Conservation (phyloP, 2,888 invertebrate species). For the Chelonus formosanus region DNA sequence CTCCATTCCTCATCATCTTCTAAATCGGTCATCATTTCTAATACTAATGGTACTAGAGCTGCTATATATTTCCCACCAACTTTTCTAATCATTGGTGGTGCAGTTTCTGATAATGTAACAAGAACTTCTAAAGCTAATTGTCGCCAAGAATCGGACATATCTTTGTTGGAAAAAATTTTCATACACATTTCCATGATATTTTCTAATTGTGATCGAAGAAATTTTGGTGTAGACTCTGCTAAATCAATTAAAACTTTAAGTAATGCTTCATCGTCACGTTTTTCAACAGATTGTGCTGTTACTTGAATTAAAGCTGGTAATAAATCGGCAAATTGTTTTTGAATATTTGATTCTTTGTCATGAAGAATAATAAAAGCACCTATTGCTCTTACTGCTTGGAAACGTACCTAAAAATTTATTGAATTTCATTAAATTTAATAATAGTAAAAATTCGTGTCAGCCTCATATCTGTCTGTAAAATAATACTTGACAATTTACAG, state of each 20-base stretch:
- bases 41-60: conserved; percentile 81
- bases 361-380: conserved; percentile 91
- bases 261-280: conserved; percentile 87
- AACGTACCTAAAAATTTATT: conserved; percentile 67
- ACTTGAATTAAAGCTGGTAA: conserved; percentile 81
- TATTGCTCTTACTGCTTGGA: conserved; percentile 84
- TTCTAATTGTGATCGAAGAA: conserved; percentile 85
- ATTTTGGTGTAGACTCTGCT: conserved; percentile 93
- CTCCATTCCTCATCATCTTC: conserved; percentile 94
- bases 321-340: conserved; percentile 88
- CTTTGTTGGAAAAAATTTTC: conserved; percentile 71
- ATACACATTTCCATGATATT: conserved; percentile 88
- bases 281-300: conserved; percentile 82
- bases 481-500: conserved; percentile 68
- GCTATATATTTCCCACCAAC: conserved; percentile 85
- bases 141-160: conserved; percentile 82
- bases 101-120: conserved; percentile 90
- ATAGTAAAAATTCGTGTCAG: conserved; percentile 56
- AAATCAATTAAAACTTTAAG: conserved; percentile 94
- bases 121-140: conserved; percentile 90
- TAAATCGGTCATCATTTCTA: conserved; percentile 94
- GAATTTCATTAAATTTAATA: conserved; percentile 5
- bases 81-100: conserved; percentile 96
- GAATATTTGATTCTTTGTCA: conserved; percentile 90
- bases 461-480: conserved; percentile 71